These are phyloP conservation scores for Melopsittacus undulatus DNA, from an alignment of 2,797 vertebrate genomes.

Conservation along the genomic window DNA sequence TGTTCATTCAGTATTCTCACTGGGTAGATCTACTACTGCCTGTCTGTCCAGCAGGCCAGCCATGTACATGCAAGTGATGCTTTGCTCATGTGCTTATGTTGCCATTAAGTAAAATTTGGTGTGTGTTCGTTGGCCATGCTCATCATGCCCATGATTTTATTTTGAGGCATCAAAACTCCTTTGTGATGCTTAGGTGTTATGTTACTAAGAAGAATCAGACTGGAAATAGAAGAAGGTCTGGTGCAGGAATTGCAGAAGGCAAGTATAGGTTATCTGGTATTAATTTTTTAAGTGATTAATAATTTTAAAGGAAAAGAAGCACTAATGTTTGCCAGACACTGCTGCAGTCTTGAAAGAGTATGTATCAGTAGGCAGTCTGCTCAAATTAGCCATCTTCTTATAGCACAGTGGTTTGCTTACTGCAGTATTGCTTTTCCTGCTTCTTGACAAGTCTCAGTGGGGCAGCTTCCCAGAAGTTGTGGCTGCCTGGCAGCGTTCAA, in stretches of 20 bases:
- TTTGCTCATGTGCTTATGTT: background rate
- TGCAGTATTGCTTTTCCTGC: background rate
- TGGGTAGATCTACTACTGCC: conserved; percentile 42
- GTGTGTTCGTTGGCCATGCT: accelerated
- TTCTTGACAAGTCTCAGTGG: background rate
- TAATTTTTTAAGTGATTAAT: background rate
- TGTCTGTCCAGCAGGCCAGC: background rate
- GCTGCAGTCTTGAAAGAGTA: background rate
- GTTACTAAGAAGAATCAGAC: background rate
- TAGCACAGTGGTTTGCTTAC: background rate
- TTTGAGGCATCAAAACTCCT: background rate
- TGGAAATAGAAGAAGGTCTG: background rate
- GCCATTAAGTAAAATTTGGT: background rate
- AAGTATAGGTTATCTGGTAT: background rate
- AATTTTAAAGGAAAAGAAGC: background rate
- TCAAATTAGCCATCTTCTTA: background rate
- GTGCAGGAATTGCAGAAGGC: background rate
- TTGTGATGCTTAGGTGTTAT: background rate
- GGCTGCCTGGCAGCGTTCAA: background rate
- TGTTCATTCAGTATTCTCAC: conserved; percentile 84
- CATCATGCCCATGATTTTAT: background rate
- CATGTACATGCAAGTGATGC: background rate
- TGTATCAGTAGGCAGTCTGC: background rate
- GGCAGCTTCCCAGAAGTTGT: background rate
- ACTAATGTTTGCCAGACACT: background rate